Evolutionary conservation across 64 coral and sea anemone species (phyloP), one percentile per base, ranked within the genome.

Genomic region (Catalaphyllia jardinei): DNA sequence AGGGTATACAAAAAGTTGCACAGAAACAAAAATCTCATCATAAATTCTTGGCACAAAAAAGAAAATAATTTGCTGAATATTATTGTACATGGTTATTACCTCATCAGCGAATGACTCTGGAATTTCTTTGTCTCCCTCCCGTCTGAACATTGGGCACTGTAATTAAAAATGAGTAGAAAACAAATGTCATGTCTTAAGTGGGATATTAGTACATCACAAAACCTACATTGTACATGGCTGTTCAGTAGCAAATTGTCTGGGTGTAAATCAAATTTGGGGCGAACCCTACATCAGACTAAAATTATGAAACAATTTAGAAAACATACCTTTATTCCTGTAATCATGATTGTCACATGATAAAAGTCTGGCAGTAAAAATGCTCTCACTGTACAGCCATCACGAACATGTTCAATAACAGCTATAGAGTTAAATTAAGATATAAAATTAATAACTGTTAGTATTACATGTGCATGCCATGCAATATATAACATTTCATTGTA

Each of bases 331-430:
- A 98, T 89, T 89, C 96, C 96, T 87, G 96, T 80, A 51, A 98
- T 86, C 96, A 98, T 95, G 10, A 98, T 50, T 90, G 96, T 98
- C 18, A 98, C 73, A 75, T 98, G 96, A 71, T 98, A 87, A 72
- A 98, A 98, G 8, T 80, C 72, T 39, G 96, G 96, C 24, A 98
- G 82, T 15, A 98, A 88, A 79, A 95, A 98, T 33, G 92, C 93
- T 16, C 96, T 83, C 2, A 93, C 93, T 52, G 96, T 95, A 67
- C 96, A 98, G n/a, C 96, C 96, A 95, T 98, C 96, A 52, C 96
- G 87, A 35, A 98, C 96, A 98, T 98, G 96, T 88, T 98, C 96
- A 92, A 98, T 92, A 64, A 98, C 94, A 90, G 96, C 96, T 98
- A 65, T 59, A 28, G 33, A 77, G 71, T 29, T 51, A 86, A 91